Conservation (phyloP, 2,113 vertebrate species). For the Ondatra zibethicus region DNA sequence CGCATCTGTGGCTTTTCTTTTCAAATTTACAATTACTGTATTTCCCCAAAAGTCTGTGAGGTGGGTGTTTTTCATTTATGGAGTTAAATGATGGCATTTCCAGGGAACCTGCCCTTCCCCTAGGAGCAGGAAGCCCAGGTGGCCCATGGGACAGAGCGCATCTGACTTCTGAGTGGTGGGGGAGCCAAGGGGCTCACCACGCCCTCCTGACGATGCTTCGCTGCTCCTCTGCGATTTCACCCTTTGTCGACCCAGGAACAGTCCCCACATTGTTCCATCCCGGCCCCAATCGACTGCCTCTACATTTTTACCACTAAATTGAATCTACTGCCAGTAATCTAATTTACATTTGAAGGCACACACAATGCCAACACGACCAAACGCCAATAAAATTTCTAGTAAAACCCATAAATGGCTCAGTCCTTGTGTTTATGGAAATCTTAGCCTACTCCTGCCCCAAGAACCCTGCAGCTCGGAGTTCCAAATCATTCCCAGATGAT, state of each 20-base stretch:
- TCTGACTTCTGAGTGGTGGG: slow-evolving; percentile 55
- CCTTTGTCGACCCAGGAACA: slow-evolving; percentile 83
- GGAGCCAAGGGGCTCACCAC: background rate
- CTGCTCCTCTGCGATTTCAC: slow-evolving; percentile 77
- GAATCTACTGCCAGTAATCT: slow-evolving; percentile 88
- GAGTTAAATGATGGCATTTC: background rate
- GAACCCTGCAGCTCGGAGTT: slow-evolving; percentile 76
- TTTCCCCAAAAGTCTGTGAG: background rate
- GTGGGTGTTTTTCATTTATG: background rate
- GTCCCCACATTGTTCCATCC: slow-evolving; percentile 85
- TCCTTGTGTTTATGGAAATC: slow-evolving; percentile 88
- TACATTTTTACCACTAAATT: slow-evolving; percentile 87
- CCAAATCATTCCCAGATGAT: slow-evolving; percentile 88
- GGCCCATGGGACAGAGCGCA: background rate
- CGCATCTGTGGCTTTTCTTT: background rate
- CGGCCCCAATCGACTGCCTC: slow-evolving; percentile 82
- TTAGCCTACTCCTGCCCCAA: slow-evolving; percentile 84
- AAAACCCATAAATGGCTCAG: slow-evolving; percentile 87
- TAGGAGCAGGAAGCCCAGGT: background rate
- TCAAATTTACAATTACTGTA: background rate
- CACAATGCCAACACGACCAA: slow-evolving; percentile 86
- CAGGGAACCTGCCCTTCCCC: background rate
- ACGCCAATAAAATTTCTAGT: slow-evolving; percentile 87
- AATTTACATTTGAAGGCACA: slow-evolving; percentile 88
- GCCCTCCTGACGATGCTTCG: background rate